Percentiles rank a stretch among this genome's conserved stretches.
Conservation (phyloP, 2,113 vertebrate genomes). For the Mustela nigripes region DNA sequence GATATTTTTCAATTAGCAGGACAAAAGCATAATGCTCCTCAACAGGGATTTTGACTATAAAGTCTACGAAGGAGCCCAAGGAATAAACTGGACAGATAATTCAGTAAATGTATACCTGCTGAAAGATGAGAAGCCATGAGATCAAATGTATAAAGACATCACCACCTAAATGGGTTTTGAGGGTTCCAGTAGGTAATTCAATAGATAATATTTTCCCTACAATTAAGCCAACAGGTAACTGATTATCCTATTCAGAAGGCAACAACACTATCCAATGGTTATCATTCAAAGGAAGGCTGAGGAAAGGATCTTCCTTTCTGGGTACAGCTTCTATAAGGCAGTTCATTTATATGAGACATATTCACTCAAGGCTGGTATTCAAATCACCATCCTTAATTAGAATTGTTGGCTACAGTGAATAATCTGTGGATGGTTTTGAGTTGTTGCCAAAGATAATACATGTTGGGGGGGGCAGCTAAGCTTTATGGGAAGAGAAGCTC, state of each 20-base stretch:
- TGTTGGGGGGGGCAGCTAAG: slow-evolving; percentile 61
- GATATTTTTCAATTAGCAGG: background rate
- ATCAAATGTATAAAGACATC: background rate
- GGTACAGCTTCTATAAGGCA: slow-evolving; percentile 49
- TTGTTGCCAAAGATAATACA: slow-evolving; percentile 87
- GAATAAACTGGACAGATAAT: background rate
- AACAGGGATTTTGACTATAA: background rate
- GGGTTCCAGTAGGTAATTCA: background rate
- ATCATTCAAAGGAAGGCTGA: background rate
- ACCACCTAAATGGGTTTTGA: background rate
- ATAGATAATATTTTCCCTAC: slow-evolving; percentile 28
- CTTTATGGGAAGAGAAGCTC: slow-evolving; percentile 89
- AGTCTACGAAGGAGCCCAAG: background rate
- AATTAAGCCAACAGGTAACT: slow-evolving; percentile 54
- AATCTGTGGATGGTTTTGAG: slow-evolving; percentile 87
- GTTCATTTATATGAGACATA: slow-evolving; percentile 77
- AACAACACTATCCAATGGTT: slow-evolving; percentile 1
- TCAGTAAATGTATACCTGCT: background rate
- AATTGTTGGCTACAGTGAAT: slow-evolving; percentile 84
- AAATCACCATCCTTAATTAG: slow-evolving; percentile 79
- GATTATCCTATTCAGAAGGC: slow-evolving; percentile 39
- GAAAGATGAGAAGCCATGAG: background rate
- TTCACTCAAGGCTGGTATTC: slow-evolving; percentile 74
- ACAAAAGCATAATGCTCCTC: background rate
- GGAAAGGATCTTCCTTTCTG: slow-evolving; percentile 55